Evolutionary conservation across 2,888 invertebrate genomes (phyloP), one percentile per base, ranked within the genome.

Genomic region (Dascillus cervinus): DNA sequence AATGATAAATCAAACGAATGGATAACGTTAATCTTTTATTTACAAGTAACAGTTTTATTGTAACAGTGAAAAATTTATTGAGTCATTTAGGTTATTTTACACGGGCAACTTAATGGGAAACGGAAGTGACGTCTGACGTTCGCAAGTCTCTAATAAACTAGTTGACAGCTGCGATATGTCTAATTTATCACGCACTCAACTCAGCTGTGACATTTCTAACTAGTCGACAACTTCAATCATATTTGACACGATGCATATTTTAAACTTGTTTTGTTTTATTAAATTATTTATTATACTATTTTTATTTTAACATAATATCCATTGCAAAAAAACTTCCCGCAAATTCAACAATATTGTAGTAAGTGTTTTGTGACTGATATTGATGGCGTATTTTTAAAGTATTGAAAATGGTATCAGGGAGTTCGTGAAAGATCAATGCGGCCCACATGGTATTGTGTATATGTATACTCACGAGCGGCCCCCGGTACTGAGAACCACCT

Each of bases 121-220:
- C 52, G 53, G 53, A 53, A 51, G 46, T 47, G 49, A 47, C 47
- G 40, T 34, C 39, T 30, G 39, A 43, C 49, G 47, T 52, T 44
- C 17, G 41, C 47, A 42, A 40, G 47, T 37, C 38, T 29, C 41
- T 55, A 53, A 55, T 55, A 52, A 50, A 49, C 44, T 49, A 44
- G 47, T 50, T 52, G 55, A 55, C 53, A 52, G 53, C 51, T 52
- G 52, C 49, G 52, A 53, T 54, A 53, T 50, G 51, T 53, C 52
- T 52, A 55, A 55, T 55, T 55, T 55, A 53, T 55, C 51, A 53
- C 47, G 45, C 39, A 39, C 47, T 43, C 37, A 41, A 44, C 41
- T 47, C 44, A 46, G 41, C 43, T 41, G 41, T 36, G 44, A 46
- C 48, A 41, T 44, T 46, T 53, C 43, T 39, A 49, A 44, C 45